Base-by-base conservation (phyloP, 2,797 vertebrate genomes). In the Tragelaphus oryx region DNA sequence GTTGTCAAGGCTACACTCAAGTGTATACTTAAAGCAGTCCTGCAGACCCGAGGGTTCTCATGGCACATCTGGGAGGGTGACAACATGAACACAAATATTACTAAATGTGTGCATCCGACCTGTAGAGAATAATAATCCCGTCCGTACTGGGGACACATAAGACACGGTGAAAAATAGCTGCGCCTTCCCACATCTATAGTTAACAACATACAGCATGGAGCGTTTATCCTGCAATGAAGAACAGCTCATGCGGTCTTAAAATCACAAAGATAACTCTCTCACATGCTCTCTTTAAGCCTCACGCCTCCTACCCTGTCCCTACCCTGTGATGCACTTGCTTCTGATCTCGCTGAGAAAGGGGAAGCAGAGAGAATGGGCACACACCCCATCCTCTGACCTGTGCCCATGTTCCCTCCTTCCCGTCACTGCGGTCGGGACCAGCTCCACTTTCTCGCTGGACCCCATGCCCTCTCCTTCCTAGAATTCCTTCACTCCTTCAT, bases 201-300 rank as follows among this genome's bases (percentile, higher is more conserved):
- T 71, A 94, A 87, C n/a, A 94, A 89, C 44, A 91, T 75, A 83
- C 6, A 89, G 86, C 59, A 33, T 68, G 4, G 20, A 81, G 46
- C 13, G 28, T 41, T 89, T 75, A 62, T 46, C 8, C 37, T 6
- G 9, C 50, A 41, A 11, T 30, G 12, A 48, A 60, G 37, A 46
- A 30, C 50, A 92, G 33, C 81, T 94, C 26, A 4, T 7, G 41
- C 0, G 2, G 26, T 76, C 59, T 78, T 92, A 8, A 17, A 52
- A 74, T 89, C 78, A 92, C 85, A 46, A 60, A 80, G 57, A 74
- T 59, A 46, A 62, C 22, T 4, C 68, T 91, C 48, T 50, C 20
- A 50, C 48, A 17, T 3, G 17, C 78, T 81, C 54, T 74, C 30
- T 76, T 68, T 83, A 65, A 48, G 30, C 22, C 65, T 68, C 37